A percentile compares a stretch with the other conserved stretches of the same genome.
These are phyloP conservation scores for Merops nubicus DNA, from an alignment of 2,113 vertebrate species.

Conservation along the genomic window DNA sequence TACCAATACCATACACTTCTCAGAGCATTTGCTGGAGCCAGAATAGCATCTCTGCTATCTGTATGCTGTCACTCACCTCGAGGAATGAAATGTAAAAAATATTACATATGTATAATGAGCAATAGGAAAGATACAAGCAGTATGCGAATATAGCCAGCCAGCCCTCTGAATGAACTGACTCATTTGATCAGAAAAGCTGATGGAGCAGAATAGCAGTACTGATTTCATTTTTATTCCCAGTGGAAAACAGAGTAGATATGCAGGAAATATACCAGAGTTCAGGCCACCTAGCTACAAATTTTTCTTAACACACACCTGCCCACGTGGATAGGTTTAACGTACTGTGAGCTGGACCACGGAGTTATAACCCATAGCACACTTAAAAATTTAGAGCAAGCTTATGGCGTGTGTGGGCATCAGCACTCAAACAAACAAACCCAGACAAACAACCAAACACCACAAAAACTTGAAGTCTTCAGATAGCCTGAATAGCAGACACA, in stretches of 20 bases:
- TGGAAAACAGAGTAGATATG: neutral
- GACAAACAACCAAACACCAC: neutral
- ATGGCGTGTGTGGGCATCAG: neutral
- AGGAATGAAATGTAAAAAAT: slow-evolving; percentile 15
- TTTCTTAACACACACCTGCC: neutral
- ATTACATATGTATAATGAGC: slow-evolving; percentile 2
- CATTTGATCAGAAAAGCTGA: neutral
- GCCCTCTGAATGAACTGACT: neutral
- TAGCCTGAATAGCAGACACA: neutral
- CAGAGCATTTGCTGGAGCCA: slow-evolving; percentile 13
- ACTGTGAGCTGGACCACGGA: neutral
- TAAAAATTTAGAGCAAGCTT: neutral
- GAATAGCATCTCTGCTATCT: neutral
- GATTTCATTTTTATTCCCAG: neutral
- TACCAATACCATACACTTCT: slow-evolving; percentile 2
- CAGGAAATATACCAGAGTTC: neutral
- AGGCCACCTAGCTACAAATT: neutral
- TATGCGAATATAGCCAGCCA: neutral
- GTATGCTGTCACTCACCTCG: neutral
- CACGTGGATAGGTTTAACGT: neutral
- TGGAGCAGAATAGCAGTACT: neutral
- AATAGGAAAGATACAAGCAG: neutral
- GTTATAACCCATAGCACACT: neutral
- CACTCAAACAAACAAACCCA: neutral
- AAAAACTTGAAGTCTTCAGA: neutral